Evolutionary conservation across 2,888 invertebrate species (phyloP).

Genomic region (Dryococelus australis): DNA sequence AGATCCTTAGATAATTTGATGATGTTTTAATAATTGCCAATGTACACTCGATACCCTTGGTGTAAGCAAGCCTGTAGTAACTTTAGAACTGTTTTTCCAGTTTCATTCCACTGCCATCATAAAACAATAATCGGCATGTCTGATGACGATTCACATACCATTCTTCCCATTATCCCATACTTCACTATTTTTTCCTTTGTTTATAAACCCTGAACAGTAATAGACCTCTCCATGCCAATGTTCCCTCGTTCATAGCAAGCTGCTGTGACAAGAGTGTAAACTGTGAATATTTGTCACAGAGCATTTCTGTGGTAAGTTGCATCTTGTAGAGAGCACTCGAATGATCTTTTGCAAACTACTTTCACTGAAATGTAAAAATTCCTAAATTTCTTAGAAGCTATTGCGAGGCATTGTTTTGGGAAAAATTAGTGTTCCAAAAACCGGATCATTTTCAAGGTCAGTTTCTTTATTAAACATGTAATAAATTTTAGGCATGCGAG

Average conservation of each 20-base stretch:
- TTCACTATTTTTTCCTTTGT: constrained; percentile 41
- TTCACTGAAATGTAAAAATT: too few relatives aligned
- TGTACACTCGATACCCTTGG: constrained; percentile 37
- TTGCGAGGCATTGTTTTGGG: too few relatives aligned
- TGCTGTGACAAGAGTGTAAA: constrained; percentile 45
- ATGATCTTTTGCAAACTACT: too few relatives aligned
- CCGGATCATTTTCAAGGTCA: too few relatives aligned
- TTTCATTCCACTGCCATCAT: constrained; percentile 43
- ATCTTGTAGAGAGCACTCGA: too few relatives aligned
- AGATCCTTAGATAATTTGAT: constrained; percentile 42
- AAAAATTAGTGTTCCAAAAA: too few relatives aligned
- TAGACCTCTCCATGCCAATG: constrained; percentile 48
- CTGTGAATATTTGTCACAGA: constrained; percentile 44
- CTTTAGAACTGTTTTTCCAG: constrained; percentile 41
- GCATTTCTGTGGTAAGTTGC: constrained; percentile 26
- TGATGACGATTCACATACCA: constrained; percentile 45
- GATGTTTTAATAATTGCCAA: constrained; percentile 43
- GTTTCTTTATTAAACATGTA: too few relatives aligned
- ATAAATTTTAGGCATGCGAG: too few relatives aligned
- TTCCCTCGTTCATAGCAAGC: constrained; percentile 47
- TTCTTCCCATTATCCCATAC: constrained; percentile 47
- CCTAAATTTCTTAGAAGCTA: too few relatives aligned
- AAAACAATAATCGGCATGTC: constrained; percentile 48
- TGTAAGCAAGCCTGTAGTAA: constrained; percentile 25
- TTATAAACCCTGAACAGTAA: constrained; percentile 46